Evolutionary conservation across 2,113 vertebrate species (phyloP).

Genomic region (Dipodomys merriami): DNA sequence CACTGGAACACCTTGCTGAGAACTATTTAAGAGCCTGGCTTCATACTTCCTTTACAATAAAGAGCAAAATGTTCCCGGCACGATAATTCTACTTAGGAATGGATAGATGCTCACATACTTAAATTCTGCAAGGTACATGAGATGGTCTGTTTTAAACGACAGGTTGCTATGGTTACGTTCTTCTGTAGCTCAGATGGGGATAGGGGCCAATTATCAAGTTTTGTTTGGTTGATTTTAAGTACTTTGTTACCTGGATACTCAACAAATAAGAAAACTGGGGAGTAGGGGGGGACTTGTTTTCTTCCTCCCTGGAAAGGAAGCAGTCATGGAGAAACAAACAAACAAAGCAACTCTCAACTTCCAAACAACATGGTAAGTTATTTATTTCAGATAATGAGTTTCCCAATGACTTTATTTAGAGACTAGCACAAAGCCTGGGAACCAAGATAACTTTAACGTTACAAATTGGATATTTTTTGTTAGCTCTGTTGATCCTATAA

Average conservation of each 20-base stretch:
- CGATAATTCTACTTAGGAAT: slow-evolving; percentile 84
- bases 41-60: slow-evolving; percentile 78
- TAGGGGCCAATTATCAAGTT: slow-evolving; percentile 89
- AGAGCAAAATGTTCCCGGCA: slow-evolving; percentile 81
- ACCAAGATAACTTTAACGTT: slow-evolving; percentile 49
- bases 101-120: slow-evolving; percentile 84
- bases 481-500: slow-evolving; percentile 63
- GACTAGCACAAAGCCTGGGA: slow-evolving; percentile 14
- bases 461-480: slow-evolving; percentile 27
- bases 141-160: slow-evolving; percentile 83
- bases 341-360: slow-evolving; percentile 54
- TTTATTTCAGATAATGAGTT: slow-evolving; percentile 70
- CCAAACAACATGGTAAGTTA: slow-evolving; percentile 60
- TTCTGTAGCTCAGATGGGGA: slow-evolving; percentile 85
- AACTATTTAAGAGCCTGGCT: slow-evolving; percentile 74
- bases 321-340: slow-evolving; percentile 50
- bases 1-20: slow-evolving; percentile 56
- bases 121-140: slow-evolving; percentile 85
- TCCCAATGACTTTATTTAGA: slow-evolving; percentile 74
- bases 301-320: slow-evolving; percentile 81
- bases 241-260: slow-evolving; percentile 90
- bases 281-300: slow-evolving; percentile 76
- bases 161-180: slow-evolving; percentile 87
- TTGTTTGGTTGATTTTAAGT: slow-evolving; percentile 89
- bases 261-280: slow-evolving; percentile 84